Evolutionary conservation across 2,888 invertebrate genomes (phyloP).

Genomic region (Ceraclea dissimilis): DNA sequence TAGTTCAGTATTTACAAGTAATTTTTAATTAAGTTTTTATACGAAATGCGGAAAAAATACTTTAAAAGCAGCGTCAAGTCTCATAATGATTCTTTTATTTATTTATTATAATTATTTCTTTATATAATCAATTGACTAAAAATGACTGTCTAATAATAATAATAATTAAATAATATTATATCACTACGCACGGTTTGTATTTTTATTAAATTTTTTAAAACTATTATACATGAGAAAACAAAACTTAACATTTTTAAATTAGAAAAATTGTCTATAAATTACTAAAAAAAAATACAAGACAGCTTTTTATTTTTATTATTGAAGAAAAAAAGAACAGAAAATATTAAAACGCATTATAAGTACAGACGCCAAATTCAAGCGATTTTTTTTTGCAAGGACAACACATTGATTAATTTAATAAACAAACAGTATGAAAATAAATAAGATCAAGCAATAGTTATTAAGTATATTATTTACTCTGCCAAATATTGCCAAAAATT

Average conservation of each 20-base stretch:
- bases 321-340: too few species aligned
- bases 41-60: conserved; percentile 23
- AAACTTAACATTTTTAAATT: conserved; percentile 11
- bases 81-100: conserved; percentile 16
- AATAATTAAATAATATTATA: conserved; percentile 15
- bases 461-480: not conserved
- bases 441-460: not conserved
- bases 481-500: conserved; percentile 24
- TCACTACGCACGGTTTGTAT: conserved; percentile 10
- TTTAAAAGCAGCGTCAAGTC: conserved; percentile 25
- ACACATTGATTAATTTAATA: too few species aligned
- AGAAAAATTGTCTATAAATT: not conserved
- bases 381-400: too few species aligned
- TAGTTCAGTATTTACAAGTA: conserved; percentile 25
- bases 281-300: too few species aligned
- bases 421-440: too few species aligned
- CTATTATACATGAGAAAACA: conserved; percentile 28
- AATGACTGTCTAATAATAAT: conserved; percentile 20
- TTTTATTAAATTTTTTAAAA: conserved; percentile 13
- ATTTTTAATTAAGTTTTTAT: conserved; percentile 24
- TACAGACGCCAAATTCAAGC: conserved; percentile 13
- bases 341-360: conserved; percentile 16
- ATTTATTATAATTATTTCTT: not conserved
- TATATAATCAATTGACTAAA: conserved; percentile 24
- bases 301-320: conserved; percentile 1